Evolutionary conservation across 1,140 invertebrate genomes (phyloP).

Genomic region (Andricus grossulariae): DNA sequence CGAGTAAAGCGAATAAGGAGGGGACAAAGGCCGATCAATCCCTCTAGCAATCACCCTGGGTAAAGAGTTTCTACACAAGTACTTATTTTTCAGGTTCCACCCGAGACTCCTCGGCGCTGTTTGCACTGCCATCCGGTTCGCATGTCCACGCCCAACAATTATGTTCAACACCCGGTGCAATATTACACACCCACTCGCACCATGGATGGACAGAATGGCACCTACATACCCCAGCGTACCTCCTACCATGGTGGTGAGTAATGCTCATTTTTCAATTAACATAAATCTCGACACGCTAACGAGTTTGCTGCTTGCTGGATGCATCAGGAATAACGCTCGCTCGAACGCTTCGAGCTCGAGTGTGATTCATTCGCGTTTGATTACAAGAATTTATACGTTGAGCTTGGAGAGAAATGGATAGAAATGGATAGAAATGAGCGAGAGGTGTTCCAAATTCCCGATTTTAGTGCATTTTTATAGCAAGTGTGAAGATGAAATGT

Average conservation of each 20-base stretch:
- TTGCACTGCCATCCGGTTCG: slow-evolving; percentile 69
- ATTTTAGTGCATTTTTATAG: too few species aligned
- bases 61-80: too few species aligned
- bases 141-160: slow-evolving; percentile 65
- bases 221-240: slow-evolving; percentile 65
- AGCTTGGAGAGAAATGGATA: too few species aligned
- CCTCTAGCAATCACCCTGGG: too few species aligned
- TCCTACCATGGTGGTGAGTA: slow-evolving; percentile 71
- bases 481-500: too few species aligned
- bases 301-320: neutral
- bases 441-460: too few species aligned
- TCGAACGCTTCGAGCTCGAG: neutral
- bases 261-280: slow-evolving; percentile 40
- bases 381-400: neutral
- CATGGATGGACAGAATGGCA: slow-evolving; percentile 60
- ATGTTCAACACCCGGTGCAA: slow-evolving; percentile 63
- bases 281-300: slow-evolving; percentile 37
- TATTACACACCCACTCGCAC: slow-evolving; percentile 71
- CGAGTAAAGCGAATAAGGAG: too few species aligned
- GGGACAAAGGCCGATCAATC: too few species aligned
- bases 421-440: too few species aligned
- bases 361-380: neutral
- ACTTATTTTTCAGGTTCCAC: slow-evolving; percentile 56
- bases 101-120: slow-evolving; percentile 69
- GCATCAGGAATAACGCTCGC: neutral